Evolutionary conservation across 2,113 vertebrate genomes (phyloP).

Genomic region (Rynchops niger): DNA sequence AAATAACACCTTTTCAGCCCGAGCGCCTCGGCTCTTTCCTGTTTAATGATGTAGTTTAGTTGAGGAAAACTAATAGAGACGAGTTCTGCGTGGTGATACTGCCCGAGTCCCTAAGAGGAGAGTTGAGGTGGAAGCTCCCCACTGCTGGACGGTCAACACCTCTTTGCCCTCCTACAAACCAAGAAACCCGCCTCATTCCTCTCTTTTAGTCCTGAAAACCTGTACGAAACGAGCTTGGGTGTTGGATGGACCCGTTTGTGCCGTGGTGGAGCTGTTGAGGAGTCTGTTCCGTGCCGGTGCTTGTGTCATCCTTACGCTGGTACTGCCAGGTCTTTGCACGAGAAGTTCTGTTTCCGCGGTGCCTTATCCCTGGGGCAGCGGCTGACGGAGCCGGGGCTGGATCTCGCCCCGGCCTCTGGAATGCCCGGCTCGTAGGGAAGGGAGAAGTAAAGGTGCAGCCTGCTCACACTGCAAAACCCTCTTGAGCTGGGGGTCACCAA

Average conservation of each 20-base stretch:
- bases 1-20: background rate
- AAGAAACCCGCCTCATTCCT: background rate
- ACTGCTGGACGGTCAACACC: background rate
- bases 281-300: rapidly evolving
- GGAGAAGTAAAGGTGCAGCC: background rate
- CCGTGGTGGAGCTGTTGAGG: rapidly evolving
- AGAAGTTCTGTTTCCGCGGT: background rate
- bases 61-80: rapidly evolving
- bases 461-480: background rate
- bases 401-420: rapidly evolving
- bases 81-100: background rate
- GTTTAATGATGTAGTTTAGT: background rate
- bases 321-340: background rate
- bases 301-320: rapidly evolving
- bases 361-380: constrained; percentile 30
- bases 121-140: background rate
- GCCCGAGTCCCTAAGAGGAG: background rate
- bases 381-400: rapidly evolving
- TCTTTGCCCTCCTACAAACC: background rate
- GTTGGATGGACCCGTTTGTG: rapidly evolving
- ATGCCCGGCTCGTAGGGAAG: background rate
- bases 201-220: rapidly evolving
- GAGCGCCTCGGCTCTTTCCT: background rate
- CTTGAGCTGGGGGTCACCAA: background rate
- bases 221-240: rapidly evolving